phyloP scores from a whole-genome alignment of 2,113 vertebrate species.

The Rynchops niger region DNA sequence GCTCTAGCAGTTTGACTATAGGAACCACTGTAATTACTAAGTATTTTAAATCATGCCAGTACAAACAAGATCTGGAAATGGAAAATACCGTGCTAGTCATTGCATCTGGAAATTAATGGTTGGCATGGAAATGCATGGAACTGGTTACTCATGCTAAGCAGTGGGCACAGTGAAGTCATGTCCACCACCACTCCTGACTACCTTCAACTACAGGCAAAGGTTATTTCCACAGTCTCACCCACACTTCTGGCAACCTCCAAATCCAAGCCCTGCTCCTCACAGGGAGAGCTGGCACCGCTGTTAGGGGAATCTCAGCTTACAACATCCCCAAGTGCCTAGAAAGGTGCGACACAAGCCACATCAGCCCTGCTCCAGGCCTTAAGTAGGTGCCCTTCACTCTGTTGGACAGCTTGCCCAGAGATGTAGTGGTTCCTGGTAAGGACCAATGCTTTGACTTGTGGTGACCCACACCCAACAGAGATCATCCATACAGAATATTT shows the following conservation, averaged over 20 bases:
- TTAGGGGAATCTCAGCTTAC: not conserved
- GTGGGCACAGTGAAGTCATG: conserved; percentile 5
- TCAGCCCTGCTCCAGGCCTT: not conserved
- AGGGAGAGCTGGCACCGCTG: fast-evolving
- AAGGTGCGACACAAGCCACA: not conserved
- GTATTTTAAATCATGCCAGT: conserved; percentile 70
- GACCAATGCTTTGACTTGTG: not conserved
- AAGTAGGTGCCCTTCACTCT: not conserved
- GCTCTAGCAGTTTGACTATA: not conserved
- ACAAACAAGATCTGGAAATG: conserved; percentile 70
- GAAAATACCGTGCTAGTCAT: conserved; percentile 20
- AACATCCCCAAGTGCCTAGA: not conserved
- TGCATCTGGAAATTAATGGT: conserved; percentile 40
- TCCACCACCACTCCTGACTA: not conserved
- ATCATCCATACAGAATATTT: not conserved
- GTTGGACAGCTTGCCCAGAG: not conserved
- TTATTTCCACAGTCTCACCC: conserved; percentile 41
- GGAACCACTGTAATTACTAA: conserved; percentile 74
- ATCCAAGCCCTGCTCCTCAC: not conserved
- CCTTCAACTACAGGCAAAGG: not conserved
- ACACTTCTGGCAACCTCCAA: conserved; percentile 11
- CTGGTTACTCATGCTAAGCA: conserved; percentile 40
- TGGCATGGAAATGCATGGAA: conserved; percentile 31
- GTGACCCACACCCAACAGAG: not conserved
- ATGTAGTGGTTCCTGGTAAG: not conserved